A percentile compares a stretch with the other conserved stretches of the same genome.
phyloP scores from a whole-genome alignment of 1,140 invertebrate species.

The Eurosta solidaginis region DNA sequence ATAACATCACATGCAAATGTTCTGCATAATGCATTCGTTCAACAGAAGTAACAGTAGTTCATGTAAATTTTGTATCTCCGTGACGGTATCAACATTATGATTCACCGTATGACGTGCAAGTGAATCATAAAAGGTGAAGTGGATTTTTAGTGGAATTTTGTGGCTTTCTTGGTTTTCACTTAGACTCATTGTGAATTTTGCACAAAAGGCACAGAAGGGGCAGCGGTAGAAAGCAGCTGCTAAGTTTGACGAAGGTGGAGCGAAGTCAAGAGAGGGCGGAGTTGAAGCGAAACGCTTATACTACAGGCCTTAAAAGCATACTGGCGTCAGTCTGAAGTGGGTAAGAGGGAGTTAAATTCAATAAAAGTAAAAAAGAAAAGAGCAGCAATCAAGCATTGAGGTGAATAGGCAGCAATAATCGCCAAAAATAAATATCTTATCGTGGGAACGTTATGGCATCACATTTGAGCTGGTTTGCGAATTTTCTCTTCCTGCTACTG shows the following conservation, averaged over 20 bases:
- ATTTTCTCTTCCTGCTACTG: conserved; percentile 4
- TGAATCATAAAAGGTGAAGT: background rate
- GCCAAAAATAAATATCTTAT: no score
- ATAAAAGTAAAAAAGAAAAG: background rate
- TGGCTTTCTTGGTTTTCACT: background rate
- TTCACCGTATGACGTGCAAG: conserved; percentile 2
- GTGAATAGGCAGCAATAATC: no score
- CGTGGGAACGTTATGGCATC: conserved; percentile 21
- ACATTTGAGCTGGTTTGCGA: background rate
- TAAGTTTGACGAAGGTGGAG: no score
- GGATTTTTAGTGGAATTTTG: background rate
- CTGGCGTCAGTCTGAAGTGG: background rate
- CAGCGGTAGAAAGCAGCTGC: background rate
- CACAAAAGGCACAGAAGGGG: background rate
- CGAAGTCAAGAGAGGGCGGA: background rate
- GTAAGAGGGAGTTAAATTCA: background rate
- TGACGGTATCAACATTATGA: conserved; percentile 1
- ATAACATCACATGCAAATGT: background rate
- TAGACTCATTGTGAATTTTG: background rate
- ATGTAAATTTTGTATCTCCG: background rate
- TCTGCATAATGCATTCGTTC: conserved; percentile 15
- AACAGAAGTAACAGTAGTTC: background rate
- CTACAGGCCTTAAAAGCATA: no score
- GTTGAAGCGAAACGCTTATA: background rate
- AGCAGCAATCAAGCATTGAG: background rate